Conservation (phyloP, 2,888 invertebrate species). For the Hedychridium roseum region DNA sequence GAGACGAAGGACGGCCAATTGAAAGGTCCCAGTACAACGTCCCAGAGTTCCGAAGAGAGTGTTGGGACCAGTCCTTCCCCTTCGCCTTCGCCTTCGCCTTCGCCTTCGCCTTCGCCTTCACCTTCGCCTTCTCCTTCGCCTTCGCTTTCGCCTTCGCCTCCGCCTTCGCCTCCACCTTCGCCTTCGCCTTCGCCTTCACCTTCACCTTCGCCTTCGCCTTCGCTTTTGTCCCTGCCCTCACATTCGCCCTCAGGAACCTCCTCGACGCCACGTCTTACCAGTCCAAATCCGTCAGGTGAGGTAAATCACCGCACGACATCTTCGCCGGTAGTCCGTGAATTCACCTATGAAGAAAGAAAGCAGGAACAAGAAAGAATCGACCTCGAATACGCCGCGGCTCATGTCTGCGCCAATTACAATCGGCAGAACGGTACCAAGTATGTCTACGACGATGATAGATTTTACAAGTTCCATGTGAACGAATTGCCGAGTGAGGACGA, state of each 20-base stretch:
- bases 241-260: constrained; percentile 47
- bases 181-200: no score
- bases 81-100: constrained; percentile 7
- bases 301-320: constrained; percentile 27
- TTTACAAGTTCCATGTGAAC: constrained; percentile 83
- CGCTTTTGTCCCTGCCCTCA: constrained; percentile 25
- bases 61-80: constrained; percentile 11
- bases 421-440: constrained; percentile 66
- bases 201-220: not conserved
- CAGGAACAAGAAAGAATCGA: constrained; percentile 64
- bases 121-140: no score
- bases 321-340: constrained; percentile 69
- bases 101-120: no score
- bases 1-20: not conserved
- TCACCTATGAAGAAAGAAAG: constrained; percentile 73
- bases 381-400: constrained; percentile 38
- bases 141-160: no score
- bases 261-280: constrained; percentile 48
- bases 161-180: no score
- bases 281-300: constrained; percentile 30
- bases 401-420: constrained; percentile 41
- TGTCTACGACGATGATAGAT: constrained; percentile 79
- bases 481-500: constrained; percentile 67
- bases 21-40: constrained; percentile 3
- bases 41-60: no score